Conservation (phyloP, 2,113 vertebrate genomes). For the Conger conger region DNA sequence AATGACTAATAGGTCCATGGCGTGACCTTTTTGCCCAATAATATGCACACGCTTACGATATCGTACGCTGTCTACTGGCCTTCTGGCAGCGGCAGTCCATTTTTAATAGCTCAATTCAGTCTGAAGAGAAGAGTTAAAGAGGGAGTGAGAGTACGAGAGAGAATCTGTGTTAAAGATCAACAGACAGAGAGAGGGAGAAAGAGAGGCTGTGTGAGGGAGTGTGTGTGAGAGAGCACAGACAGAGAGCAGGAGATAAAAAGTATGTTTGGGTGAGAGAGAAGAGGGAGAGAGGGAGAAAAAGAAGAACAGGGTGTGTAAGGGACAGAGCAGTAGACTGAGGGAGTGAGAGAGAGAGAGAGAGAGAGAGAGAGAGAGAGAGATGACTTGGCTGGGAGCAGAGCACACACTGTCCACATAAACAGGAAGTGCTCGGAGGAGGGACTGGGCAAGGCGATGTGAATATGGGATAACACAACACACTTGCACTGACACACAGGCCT, state of each 20-base stretch:
- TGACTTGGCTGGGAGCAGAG: constrained; percentile 19
- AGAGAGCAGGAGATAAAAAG: neutral
- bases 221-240: neutral
- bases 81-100: neutral
- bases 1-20: constrained; percentile 42
- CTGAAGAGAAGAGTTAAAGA: neutral
- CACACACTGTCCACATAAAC: constrained; percentile 32
- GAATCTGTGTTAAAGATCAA: neutral
- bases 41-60: constrained; percentile 18
- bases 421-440: constrained; percentile 24
- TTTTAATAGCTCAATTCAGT: neutral
- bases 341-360: constrained; percentile 25
- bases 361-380: neutral
- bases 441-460: constrained; percentile 6
- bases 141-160: constrained; percentile 9
- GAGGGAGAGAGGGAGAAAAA: neutral
- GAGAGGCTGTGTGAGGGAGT: neutral
- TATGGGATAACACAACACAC: neutral
- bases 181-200: neutral
- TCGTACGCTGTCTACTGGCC: neutral
- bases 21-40: constrained; percentile 35
- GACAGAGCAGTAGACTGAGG: too few relatives aligned
- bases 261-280: neutral
- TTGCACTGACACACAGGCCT: neutral
- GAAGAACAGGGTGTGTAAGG: too few relatives aligned